Percentiles rank a stretch among this genome's conserved stretches.
Conservation (phyloP, 2,113 vertebrate species). For the Formicarius rufipectus region DNA sequence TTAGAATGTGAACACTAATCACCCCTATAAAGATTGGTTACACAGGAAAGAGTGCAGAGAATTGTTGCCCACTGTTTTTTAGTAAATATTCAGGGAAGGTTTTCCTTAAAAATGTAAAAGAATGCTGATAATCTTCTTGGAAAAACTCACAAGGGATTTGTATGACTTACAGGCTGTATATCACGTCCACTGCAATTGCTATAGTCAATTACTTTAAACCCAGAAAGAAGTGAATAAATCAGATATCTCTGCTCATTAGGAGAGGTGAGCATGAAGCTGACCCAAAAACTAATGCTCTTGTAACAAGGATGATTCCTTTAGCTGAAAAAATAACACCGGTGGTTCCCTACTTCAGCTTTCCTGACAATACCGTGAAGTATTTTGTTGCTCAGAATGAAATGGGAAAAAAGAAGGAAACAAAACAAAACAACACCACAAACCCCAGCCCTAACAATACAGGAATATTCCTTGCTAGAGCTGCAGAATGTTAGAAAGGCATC, state of each 20-base stretch:
- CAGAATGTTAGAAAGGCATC: neutral
- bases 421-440: neutral
- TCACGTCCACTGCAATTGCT: constrained; percentile 17
- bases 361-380: neutral
- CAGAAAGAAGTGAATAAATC: constrained; percentile 21
- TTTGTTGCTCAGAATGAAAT: neutral
- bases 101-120: neutral
- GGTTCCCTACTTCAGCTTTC: neutral
- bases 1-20: constrained; percentile 51
- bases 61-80: neutral
- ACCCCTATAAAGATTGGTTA: constrained; percentile 13
- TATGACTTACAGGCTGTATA: neutral
- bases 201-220: constrained; percentile 30
- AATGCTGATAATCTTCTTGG: neutral
- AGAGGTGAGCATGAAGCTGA: neutral
- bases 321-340: neutral
- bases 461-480: neutral
- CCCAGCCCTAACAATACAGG: neutral
- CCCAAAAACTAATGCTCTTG: neutral
- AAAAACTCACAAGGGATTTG: constrained; percentile 37
- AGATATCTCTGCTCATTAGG: constrained; percentile 12
- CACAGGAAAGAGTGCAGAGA: constrained; percentile 24
- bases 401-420: neutral
- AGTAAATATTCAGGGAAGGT: constrained; percentile 8
- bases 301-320: neutral